Base-by-base conservation (phyloP, 2,113 vertebrate genomes). In the Rhineura floridana region DNA sequence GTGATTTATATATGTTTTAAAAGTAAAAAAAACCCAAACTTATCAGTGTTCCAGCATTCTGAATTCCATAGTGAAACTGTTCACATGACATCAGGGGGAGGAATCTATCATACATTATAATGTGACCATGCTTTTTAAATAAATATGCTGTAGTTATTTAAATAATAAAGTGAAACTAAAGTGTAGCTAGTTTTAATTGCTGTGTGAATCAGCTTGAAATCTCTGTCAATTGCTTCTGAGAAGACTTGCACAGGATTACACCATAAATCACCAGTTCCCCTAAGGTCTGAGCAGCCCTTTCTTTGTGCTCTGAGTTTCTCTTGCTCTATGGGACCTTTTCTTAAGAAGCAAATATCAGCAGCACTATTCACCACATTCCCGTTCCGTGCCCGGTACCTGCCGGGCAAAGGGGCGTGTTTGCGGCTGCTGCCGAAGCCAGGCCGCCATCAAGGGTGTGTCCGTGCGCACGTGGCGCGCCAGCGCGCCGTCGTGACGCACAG, bases 261-360 rank as follows among this genome's bases (percentile, higher is more conserved):
- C 30, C 33, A 46, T 23, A 33, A 50, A 39, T 59, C 50, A 42
- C 62, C 4, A 85, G 33, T 21, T 50, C 44, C 65, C 25, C 63
- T 70, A n/a, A 83, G n/a, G 44, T 46, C 10, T 59, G 52, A 81
- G 36, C 33, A 69, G 8, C 11, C 44, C 19, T 42, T 48, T 19
- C 80, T 46, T 33, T 87, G 62, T 93, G 76, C 10, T 88, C 88
- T 87, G 39, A 89, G 50, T 81, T 79, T 33, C 44, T 33, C 42
- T 52, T 75, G n/a, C 48, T 76, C 69, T 30, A 23, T 13, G 6
- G 69, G 28, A 69, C 59, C 48, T 90, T 88, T 75, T 69, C 88
- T 77, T 4, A 33, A 25, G 55, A 55, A 44, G 30, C 42, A 83
- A 69, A 65, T 50, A 36, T 36, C 46, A 76, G 77, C 72, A 55